Conservation (phyloP, 2,888 invertebrate genomes). For the Apodemia zela region DNA sequence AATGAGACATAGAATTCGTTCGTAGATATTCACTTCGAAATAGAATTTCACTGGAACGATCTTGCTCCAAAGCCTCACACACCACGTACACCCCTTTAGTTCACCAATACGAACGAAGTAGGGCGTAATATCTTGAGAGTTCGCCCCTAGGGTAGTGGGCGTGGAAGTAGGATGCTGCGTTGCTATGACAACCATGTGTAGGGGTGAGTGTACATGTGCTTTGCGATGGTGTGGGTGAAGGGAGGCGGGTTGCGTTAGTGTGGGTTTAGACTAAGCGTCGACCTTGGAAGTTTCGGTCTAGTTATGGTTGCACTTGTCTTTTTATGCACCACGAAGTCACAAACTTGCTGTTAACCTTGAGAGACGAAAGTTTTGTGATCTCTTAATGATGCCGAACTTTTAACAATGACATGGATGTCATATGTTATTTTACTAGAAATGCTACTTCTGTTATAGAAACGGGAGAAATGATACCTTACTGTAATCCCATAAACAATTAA, state of each 20-base stretch:
- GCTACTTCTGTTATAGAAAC: no score
- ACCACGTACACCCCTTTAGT: slow-evolving; percentile 71
- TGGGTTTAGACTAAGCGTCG: slow-evolving; percentile 45
- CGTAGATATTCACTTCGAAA: slow-evolving; percentile 40
- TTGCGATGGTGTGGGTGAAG: slow-evolving; percentile 50
- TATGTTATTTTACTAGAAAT: neutral
- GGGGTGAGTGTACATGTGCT: slow-evolving; percentile 62
- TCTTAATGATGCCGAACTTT: slow-evolving; percentile 3
- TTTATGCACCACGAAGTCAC: slow-evolving; percentile 32
- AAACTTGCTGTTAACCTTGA: slow-evolving; percentile 37
- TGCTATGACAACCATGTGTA: slow-evolving; percentile 79
- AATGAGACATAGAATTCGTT: slow-evolving; percentile 34
- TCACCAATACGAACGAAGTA: slow-evolving; percentile 76
- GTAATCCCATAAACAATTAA: no score
- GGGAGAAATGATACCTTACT: no score
- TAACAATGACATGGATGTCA: neutral
- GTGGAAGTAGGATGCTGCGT: slow-evolving; percentile 82
- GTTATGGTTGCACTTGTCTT: slow-evolving; percentile 44
- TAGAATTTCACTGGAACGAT: slow-evolving; percentile 49
- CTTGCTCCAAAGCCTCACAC: slow-evolving; percentile 60
- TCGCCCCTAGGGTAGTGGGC: slow-evolving; percentile 78
- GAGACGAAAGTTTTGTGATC: slow-evolving; percentile 16
- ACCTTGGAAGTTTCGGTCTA: slow-evolving; percentile 75
- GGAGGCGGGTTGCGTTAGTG: slow-evolving; percentile 43
- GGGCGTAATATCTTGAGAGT: slow-evolving; percentile 79